These are phyloP conservation scores for Tupaia tana DNA, from an alignment of 2,113 vertebrate genomes.

Conservation along the genomic window DNA sequence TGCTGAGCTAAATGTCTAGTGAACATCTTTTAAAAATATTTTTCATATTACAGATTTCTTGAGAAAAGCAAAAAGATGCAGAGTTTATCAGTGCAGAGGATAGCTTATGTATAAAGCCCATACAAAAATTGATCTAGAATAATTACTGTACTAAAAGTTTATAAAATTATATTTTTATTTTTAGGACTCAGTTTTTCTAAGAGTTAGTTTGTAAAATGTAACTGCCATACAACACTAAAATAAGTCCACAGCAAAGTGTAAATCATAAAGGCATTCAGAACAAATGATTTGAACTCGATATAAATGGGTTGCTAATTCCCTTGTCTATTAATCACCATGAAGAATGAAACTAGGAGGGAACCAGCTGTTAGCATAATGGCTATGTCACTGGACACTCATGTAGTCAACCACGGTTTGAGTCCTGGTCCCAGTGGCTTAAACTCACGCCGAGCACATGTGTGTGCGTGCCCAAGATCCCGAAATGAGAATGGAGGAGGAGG, in stretches of 20 bases:
- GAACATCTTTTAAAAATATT: not conserved
- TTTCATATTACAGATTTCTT: not conserved
- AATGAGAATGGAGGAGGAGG: too few relatives aligned
- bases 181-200: not conserved
- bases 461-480: too few relatives aligned
- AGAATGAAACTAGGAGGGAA: not conserved
- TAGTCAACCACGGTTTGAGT: too few relatives aligned
- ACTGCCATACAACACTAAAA: not conserved
- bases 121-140: not conserved
- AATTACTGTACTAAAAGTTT: not conserved
- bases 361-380: too few relatives aligned
- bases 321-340: not conserved
- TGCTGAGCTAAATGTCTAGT: not conserved
- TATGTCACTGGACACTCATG: too few relatives aligned
- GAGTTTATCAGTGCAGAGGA: not conserved
- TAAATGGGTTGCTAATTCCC: not conserved
- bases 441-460: too few relatives aligned
- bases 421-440: too few relatives aligned
- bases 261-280: conserved; percentile 14
- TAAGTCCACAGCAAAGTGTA: not conserved
- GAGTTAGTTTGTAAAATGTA: not conserved
- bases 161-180: not conserved
- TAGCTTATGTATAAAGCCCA: not conserved
- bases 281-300: not conserved
- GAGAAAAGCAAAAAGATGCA: not conserved